These are phyloP conservation scores for Plestiodon gilberti DNA, from an alignment of 2,113 vertebrate species.

Conservation along the genomic window DNA sequence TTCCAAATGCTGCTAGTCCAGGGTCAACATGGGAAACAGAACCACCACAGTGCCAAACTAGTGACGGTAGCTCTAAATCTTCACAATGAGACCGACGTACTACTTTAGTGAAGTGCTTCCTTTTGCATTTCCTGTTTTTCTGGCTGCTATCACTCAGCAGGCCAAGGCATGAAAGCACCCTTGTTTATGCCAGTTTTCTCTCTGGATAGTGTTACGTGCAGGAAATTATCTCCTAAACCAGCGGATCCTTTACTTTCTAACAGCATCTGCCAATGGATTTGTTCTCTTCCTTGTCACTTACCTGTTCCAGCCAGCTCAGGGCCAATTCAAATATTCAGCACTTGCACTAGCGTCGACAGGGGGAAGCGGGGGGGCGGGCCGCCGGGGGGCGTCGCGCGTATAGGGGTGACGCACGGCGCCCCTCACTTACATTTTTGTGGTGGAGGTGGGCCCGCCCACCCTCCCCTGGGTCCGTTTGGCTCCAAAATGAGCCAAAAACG, in stretches of 20 bases:
- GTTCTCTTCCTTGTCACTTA: neutral
- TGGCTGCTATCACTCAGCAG: no score
- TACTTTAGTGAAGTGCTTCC: neutral
- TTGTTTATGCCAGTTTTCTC: neutral
- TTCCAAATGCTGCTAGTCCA: neutral
- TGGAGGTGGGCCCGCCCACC: no score
- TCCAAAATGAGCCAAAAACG: no score
- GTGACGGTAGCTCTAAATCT: neutral
- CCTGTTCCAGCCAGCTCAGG: neutral
- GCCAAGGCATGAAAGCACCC: no score
- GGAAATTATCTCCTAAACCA: no score
- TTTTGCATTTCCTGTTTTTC: neutral
- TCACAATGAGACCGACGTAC: neutral
- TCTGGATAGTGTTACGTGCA: neutral
- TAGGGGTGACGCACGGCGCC: no score
- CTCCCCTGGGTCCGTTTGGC: no score
- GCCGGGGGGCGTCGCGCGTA: no score
- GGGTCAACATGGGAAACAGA: neutral
- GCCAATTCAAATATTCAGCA: neutral
- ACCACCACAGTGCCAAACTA: neutral
- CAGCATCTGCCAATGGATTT: neutral
- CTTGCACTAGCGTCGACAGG: no score
- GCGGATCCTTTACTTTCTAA: no score
- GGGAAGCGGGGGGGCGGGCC: no score
- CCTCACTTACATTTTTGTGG: no score